phyloP scores from a whole-genome alignment of 2,888 invertebrate species.

The Drosophila lacicola region DNA sequence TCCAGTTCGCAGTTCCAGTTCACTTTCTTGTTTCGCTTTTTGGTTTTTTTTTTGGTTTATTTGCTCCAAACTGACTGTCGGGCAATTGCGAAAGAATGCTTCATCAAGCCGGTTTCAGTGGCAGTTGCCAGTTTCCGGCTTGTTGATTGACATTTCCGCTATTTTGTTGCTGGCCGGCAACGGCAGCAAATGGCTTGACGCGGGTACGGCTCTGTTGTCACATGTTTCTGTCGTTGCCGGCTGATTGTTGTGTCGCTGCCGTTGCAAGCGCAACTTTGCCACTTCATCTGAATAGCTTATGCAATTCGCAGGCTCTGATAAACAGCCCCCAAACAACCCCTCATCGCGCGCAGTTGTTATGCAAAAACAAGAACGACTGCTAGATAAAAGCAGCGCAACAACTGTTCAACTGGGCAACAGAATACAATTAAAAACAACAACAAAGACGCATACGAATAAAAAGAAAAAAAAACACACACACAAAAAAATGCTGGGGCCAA shows the following conservation, averaged over 20 bases:
- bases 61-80: conserved; percentile 34
- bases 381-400: conserved; percentile 1
- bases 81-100: conserved; percentile 46
- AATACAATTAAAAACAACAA: conserved; percentile 3
- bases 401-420: conserved; percentile 34
- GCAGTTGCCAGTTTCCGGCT: conserved; percentile 74
- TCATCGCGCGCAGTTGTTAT: background rate
- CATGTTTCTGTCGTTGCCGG: conserved; percentile 48
- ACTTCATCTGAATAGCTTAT: conserved; percentile 53
- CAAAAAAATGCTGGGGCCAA: conserved; percentile 9
- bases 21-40: background rate
- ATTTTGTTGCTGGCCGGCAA: background rate
- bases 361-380: conserved; percentile 21
- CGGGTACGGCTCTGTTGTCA: conserved; percentile 35
- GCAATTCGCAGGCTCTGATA: conserved; percentile 64
- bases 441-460: background rate
- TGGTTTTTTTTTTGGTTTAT: conserved; percentile 1
- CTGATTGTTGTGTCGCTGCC: conserved; percentile 18
- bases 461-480: background rate
- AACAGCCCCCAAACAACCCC: conserved; percentile 14
- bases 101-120: conserved; percentile 72
- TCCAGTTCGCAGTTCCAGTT: background rate
- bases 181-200: background rate
- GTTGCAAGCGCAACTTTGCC: conserved; percentile 39
- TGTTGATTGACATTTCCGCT: conserved; percentile 77